Conservation (phyloP, 2,888 invertebrate genomes). For the Podabrus alpinus region DNA sequence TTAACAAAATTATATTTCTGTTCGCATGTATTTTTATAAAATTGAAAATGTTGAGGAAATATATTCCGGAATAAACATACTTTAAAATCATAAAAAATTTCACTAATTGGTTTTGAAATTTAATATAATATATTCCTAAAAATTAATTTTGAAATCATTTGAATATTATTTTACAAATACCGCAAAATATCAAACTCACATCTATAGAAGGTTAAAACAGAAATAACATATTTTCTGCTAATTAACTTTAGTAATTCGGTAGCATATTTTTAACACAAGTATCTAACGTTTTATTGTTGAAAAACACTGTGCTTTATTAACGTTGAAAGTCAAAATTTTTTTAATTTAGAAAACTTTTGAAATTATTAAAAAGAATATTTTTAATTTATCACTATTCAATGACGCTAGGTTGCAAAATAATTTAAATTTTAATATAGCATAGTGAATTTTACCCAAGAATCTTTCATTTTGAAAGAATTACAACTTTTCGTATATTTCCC, state of each 20-base stretch:
- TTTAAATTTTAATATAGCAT: neutral
- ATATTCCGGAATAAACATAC: neutral
- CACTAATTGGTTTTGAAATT: neutral
- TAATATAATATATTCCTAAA: no score
- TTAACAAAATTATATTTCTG: neutral
- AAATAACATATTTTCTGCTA: neutral
- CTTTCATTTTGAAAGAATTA: neutral
- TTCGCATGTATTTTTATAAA: neutral
- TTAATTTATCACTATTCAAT: neutral
- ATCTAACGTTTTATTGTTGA: neutral
- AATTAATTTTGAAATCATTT: neutral
- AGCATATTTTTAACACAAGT: neutral
- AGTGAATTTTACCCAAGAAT: neutral
- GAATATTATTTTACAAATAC: neutral
- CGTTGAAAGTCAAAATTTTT: neutral
- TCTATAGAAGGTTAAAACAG: neutral
- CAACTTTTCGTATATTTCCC: neutral
- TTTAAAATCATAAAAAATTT: neutral
- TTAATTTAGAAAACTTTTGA: neutral
- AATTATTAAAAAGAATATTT: neutral
- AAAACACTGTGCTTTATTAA: neutral
- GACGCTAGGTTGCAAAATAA: neutral
- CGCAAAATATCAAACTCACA: neutral
- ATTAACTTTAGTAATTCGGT: neutral
- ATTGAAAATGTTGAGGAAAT: neutral